phyloP scores from a whole-genome alignment of 35 echinoderm and acorn worm species.

The Apostichopus parvimensis region DNA sequence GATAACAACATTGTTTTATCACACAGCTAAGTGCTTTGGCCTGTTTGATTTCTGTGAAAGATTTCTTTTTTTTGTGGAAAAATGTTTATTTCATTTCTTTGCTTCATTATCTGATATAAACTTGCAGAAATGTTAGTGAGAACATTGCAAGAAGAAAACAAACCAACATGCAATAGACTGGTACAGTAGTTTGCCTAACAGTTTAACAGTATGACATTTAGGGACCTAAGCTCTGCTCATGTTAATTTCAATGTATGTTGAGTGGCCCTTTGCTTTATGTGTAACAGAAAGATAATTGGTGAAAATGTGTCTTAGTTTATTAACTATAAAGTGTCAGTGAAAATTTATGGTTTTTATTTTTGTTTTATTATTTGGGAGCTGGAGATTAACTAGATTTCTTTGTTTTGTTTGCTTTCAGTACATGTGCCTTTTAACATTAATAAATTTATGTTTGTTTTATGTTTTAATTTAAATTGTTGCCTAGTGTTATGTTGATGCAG shows the following conservation, averaged over 20 bases:
- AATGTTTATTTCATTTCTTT: no score
- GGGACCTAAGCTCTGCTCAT: neutral
- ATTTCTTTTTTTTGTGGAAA: no score
- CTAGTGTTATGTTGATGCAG: no score
- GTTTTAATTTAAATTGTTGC: neutral
- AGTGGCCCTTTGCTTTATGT: neutral
- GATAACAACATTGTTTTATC: no score
- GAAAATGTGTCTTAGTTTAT: neutral
- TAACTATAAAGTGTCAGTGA: neutral
- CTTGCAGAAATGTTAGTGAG: neutral
- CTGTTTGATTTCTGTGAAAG: no score
- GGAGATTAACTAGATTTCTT: neutral
- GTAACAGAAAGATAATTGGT: neutral
- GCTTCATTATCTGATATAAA: no score
- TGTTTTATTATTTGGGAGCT: neutral
- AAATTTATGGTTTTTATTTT: neutral
- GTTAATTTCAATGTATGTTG: neutral
- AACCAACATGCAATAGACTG: neutral
- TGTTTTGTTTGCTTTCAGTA: neutral
- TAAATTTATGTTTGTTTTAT: neutral
- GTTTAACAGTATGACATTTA: neutral
- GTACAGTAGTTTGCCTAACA: slow-evolving; percentile 3
- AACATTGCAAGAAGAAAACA: neutral
- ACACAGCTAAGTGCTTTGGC: no score
- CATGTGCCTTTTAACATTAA: neutral